Conservation (phyloP, 2,113 vertebrate species). For the Cyanoderma ruficeps region DNA sequence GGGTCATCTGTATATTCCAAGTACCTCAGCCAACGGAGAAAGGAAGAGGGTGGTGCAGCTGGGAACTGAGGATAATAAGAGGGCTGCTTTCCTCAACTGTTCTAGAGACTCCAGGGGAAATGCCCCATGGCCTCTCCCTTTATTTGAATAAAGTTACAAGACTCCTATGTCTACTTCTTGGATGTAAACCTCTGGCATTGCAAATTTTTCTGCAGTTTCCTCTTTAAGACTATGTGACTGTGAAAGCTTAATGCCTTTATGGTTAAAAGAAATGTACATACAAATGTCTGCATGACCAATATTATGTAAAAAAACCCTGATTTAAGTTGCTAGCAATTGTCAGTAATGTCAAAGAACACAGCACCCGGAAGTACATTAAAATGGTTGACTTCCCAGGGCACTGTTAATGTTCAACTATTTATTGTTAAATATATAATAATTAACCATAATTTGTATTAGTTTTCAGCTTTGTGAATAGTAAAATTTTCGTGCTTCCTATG, state of each 20-base stretch:
- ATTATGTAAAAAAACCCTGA: neutral
- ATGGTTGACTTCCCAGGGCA: neutral
- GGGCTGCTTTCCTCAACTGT: neutral
- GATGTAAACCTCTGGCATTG: neutral
- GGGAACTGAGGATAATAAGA: neutral
- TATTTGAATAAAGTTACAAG: neutral
- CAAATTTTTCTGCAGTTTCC: neutral
- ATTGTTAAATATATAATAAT: neutral
- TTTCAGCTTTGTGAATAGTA: neutral
- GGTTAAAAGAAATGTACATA: neutral
- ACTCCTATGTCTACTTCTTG: neutral
- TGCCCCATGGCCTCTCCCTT: neutral
- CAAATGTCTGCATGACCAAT: neutral
- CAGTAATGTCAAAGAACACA: neutral
- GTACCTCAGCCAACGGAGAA: neutral
- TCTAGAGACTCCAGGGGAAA: neutral
- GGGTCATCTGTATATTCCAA: neutral
- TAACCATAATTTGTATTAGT: neutral
- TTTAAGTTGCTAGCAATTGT: neutral
- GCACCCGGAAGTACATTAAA: neutral
- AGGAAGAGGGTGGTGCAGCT: rapidly evolving
- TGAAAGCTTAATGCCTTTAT: neutral
- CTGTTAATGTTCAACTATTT: neutral
- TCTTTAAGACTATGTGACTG: neutral
- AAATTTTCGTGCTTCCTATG: neutral